These are phyloP conservation scores for Philypnodon macrostomus DNA, from an alignment of 2,797 vertebrate genomes.

Conservation along the genomic window DNA sequence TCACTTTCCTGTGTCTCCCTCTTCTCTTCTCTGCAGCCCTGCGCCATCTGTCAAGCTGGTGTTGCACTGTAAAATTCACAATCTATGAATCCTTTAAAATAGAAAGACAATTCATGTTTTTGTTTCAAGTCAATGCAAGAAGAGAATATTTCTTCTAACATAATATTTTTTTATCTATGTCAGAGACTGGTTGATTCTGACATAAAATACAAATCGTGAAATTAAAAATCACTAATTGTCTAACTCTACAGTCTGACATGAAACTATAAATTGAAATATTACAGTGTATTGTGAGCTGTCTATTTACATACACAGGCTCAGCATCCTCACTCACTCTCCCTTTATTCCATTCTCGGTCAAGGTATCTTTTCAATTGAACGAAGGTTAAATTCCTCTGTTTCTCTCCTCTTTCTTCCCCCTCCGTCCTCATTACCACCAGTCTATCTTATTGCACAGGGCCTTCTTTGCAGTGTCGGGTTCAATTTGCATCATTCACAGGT, in stretches of 20 bases:
- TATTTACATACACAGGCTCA: conserved; percentile 17
- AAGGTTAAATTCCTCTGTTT: conserved; percentile 11
- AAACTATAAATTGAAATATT: too few relatives aligned
- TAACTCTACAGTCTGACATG: too few relatives aligned
- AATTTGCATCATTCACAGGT: conserved; percentile 57
- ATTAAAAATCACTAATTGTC: too few relatives aligned
- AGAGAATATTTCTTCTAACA: too few relatives aligned
- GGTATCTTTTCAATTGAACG: conserved; percentile 3
- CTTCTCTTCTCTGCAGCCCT: neutral
- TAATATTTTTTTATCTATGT: too few relatives aligned
- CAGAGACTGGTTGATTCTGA: too few relatives aligned
- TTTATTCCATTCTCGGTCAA: conserved; percentile 13
- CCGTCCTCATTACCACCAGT: conserved; percentile 7
- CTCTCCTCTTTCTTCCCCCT: conserved; percentile 15
- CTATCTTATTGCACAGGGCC: too few relatives aligned
- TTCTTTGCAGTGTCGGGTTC: conserved; percentile 58
- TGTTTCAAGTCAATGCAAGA: too few relatives aligned
- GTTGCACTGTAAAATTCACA: too few relatives aligned
- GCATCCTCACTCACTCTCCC: conserved; percentile 6
- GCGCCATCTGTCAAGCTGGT: conserved; percentile 12
- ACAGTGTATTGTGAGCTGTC: conserved; percentile 17
- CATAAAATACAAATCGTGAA: too few relatives aligned
- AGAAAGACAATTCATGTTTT: too few relatives aligned
- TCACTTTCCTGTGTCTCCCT: neutral
- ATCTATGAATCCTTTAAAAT: too few relatives aligned